A percentile compares a stretch with the other conserved stretches of the same genome.
These are phyloP conservation scores for Heliangelus exortis DNA, from an alignment of 2,797 vertebrate species.

Conservation along the genomic window DNA sequence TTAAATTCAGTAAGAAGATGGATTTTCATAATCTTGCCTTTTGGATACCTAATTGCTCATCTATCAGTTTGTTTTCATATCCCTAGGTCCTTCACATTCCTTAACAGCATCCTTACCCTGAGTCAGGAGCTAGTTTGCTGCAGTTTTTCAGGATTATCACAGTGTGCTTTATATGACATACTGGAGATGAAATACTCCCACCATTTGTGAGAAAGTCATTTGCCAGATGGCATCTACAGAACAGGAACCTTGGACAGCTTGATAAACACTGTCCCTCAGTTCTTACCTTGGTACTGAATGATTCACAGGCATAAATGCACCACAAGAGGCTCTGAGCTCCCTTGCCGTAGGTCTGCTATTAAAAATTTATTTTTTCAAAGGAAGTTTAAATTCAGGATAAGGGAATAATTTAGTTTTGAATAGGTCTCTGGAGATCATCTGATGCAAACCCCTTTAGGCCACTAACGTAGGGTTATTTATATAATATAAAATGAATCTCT, in stretches of 20 bases:
- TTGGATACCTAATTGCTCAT: background rate
- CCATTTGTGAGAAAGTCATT: background rate
- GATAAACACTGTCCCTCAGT: background rate
- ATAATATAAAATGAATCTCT: background rate
- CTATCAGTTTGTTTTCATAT: background rate
- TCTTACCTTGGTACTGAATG: background rate
- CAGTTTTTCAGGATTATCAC: background rate
- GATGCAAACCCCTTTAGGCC: background rate
- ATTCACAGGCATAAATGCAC: background rate
- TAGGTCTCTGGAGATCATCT: background rate
- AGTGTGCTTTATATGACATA: background rate
- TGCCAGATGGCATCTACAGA: background rate
- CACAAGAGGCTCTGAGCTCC: accelerated
- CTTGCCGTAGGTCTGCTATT: background rate
- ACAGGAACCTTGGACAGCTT: background rate
- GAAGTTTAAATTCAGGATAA: background rate
- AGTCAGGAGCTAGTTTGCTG: background rate
- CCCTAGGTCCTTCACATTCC: background rate
- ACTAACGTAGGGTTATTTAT: background rate
- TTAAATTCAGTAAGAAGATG: accelerated
- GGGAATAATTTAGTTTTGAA: background rate
- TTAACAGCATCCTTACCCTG: background rate
- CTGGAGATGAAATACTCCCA: background rate
- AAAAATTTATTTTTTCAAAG: background rate
- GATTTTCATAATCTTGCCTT: background rate